Conservation (phyloP, 2,113 vertebrate genomes). For the Phoenicopterus ruber region DNA sequence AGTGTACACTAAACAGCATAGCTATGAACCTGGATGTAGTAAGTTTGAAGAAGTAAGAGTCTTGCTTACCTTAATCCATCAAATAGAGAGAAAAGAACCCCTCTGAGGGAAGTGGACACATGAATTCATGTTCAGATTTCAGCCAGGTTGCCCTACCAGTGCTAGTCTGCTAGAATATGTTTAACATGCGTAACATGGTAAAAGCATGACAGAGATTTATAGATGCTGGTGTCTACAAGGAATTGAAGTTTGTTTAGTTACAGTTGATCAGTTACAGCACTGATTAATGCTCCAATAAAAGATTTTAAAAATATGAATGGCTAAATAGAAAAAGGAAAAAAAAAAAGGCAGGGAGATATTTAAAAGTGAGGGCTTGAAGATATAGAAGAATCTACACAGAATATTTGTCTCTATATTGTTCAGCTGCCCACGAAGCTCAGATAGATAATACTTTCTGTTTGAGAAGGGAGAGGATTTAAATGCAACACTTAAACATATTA, state of each 20-base stretch:
- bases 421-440: not conserved
- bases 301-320: not conserved
- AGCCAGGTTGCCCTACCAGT: not conserved
- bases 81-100: not conserved
- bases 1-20: not conserved
- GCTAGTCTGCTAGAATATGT: not conserved
- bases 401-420: not conserved
- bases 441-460: not conserved
- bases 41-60: not conserved
- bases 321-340: not conserved
- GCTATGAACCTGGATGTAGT: not conserved
- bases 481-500: not conserved
- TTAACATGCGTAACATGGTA: not conserved
- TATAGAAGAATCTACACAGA: not conserved
- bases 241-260: not conserved
- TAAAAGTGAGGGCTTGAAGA: not conserved
- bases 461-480: not conserved
- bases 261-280: not conserved
- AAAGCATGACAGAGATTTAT: not conserved
- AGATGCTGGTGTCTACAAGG: not conserved
- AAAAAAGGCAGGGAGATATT: not conserved
- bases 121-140: not conserved
- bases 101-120: not conserved
- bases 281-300: not conserved
- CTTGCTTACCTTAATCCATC: not conserved